Conservation (phyloP, 2,797 vertebrate species). For the Hydrolagus colliei region DNA sequence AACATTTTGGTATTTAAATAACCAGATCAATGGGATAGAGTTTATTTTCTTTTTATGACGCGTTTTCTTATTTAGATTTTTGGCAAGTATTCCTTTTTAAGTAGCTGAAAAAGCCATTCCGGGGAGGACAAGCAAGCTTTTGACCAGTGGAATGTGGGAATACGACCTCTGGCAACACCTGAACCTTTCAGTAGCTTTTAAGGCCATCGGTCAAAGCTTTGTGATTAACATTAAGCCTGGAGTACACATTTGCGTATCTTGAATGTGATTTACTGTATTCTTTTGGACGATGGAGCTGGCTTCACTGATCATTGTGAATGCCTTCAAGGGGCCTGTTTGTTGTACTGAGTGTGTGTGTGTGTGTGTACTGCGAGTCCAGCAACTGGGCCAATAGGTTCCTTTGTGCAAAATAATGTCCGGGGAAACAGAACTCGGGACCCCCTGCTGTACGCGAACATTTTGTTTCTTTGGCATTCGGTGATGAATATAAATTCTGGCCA, state of each 20-base stretch:
- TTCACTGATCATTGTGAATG: not conserved
- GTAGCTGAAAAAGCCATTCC: not conserved
- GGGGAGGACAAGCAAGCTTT: too few relatives aligned
- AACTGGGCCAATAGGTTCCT: not conserved
- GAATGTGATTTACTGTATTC: not conserved
- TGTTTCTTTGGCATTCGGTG: not conserved
- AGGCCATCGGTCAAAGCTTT: not conserved
- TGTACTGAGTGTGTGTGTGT: not conserved
- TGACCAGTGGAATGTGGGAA: too few relatives aligned
- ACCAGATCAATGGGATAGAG: too few relatives aligned
- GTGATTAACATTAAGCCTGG: not conserved
- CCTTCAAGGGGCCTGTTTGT: not conserved
- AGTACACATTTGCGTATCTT: not conserved
- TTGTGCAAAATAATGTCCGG: too few relatives aligned
- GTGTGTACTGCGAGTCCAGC: not conserved
- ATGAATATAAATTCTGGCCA: not conserved
- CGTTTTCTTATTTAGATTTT: not conserved
- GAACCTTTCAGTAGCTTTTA: not conserved
- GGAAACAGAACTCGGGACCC: not conserved
- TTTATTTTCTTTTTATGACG: too few relatives aligned
- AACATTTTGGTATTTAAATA: too few relatives aligned
- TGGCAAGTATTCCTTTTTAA: not conserved
- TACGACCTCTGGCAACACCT: not conserved
- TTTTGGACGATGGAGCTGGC: not conserved
- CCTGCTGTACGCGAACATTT: not conserved